Evolutionary conservation across 2,888 invertebrate species (phyloP).

Genomic region (Empis livida): DNA sequence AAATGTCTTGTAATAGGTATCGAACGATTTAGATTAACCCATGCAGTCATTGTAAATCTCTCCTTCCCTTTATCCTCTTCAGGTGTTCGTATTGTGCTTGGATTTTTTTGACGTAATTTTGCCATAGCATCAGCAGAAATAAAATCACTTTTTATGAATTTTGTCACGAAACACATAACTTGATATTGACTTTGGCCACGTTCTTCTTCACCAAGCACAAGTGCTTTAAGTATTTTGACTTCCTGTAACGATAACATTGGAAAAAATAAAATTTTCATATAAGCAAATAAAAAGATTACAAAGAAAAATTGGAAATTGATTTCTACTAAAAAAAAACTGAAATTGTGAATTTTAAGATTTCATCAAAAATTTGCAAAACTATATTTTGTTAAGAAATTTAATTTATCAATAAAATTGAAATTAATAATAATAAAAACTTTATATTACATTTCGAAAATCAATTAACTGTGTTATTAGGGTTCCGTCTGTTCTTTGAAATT

Average conservation of each 20-base stretch:
- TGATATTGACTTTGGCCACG: conserved; percentile 79
- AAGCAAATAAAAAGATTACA: no score
- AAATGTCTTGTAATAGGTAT: conserved; percentile 61
- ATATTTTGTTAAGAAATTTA: no score
- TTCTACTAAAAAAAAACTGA: no score
- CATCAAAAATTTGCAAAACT: no score
- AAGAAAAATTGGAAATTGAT: no score
- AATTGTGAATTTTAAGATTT: no score
- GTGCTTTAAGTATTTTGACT: conserved; percentile 78
- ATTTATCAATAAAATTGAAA: not conserved
- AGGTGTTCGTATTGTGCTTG: conserved; percentile 74
- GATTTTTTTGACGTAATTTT: conserved; percentile 81
- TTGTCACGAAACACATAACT: conserved; percentile 82
- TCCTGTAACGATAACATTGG: conserved; percentile 60
- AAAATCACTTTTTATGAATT: conserved; percentile 83
- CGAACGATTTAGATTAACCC: conserved; percentile 56
- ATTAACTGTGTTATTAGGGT: conserved; percentile 84
- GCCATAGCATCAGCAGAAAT: conserved; percentile 96
- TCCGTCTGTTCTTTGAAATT: conserved; percentile 83
- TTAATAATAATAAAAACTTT: not conserved
- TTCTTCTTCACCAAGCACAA: conserved; percentile 86
- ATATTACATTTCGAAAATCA: conserved; percentile 79
- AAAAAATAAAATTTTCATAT: not conserved
- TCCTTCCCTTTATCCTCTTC: conserved; percentile 82
- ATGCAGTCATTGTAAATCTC: conserved; percentile 71